Base-by-base conservation (phyloP, 2,113 vertebrate species). In the Microcebus griseorufus region DNA sequence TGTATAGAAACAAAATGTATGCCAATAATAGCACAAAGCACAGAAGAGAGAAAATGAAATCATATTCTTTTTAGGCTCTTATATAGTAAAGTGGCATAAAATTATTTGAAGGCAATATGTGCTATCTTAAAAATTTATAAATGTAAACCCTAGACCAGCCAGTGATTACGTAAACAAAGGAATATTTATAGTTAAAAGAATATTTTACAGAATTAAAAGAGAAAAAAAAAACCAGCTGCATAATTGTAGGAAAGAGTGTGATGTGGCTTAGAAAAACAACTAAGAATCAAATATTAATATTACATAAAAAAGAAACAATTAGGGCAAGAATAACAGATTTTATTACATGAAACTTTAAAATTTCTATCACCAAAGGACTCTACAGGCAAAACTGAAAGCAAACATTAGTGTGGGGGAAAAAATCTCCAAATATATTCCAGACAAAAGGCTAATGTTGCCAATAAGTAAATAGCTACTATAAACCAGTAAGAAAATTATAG, bases 351-450 rank as follows among this genome's bases (percentile, higher is more conserved):
- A 76, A 29, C 34, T 86, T 73, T 95, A 82, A 85, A 70, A 62
- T 90, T 73, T 87, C 65, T 96, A 17, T 69, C 29, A 90, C 48
- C 17, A 42, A 70, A 97, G 37, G 39, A 93, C 45, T 78, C 62
- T 13, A 87, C n/a, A 58, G 12, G 64, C 45, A 88, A 95, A 92
- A 96, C 4, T 81, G 72, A 82, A 72, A 85, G 58, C 53, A 86
- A 94, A 48, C 39, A 48, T 48, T 76, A 94, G 29, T 62, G 2
- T 39, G 18, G 22, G 13, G 34, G 0, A 72, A 76, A 58, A 14
- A n/a, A 34, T 64, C 45, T 79, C 79, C 69, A 89, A 53, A 53
- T 78, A 64, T 23, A 85, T 79, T 95, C 79, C 48, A 87, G 58
- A 55, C 14, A 81, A 73, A 96, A 27, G 13, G 55, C 53, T 88